Evolutionary conservation across 2,797 vertebrate genomes (phyloP).

Genomic region (Poecile montanus): DNA sequence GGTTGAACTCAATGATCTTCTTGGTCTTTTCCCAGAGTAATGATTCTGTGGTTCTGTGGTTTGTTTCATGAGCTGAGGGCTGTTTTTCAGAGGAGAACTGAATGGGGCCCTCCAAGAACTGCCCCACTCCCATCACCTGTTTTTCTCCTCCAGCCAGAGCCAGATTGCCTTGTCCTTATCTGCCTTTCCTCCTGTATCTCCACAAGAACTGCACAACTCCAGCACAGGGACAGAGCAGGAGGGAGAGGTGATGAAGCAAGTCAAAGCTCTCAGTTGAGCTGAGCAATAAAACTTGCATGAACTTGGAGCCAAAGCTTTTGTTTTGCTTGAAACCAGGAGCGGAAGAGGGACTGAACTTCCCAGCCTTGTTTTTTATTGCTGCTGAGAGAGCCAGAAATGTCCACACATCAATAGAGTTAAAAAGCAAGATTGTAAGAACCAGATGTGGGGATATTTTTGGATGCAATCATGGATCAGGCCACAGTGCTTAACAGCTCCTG

Average conservation of each 20-base stretch:
- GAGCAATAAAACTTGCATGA: neutral
- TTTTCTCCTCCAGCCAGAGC: neutral
- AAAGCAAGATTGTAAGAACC: neutral
- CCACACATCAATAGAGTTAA: neutral
- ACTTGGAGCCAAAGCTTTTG: neutral
- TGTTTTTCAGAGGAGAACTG: neutral
- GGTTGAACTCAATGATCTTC: neutral
- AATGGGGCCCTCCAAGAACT: neutral
- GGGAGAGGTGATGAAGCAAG: neutral
- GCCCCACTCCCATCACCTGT: no score
- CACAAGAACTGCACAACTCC: neutral
- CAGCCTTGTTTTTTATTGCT: neutral
- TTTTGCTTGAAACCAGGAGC: neutral
- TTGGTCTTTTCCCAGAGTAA: neutral
- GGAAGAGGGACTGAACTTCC: neutral
- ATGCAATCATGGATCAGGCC: neutral
- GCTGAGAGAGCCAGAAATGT: neutral
- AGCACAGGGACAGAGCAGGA: neutral
- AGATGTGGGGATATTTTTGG: slow-evolving; percentile 49
- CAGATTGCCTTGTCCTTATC: neutral
- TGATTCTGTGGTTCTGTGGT: no score
- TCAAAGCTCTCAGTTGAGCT: neutral
- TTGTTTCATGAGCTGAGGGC: neutral
- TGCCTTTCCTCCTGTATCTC: neutral
- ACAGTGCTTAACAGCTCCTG: neutral